Base-by-base conservation (phyloP, 2,797 vertebrate species). In the Mergus octosetaceus region DNA sequence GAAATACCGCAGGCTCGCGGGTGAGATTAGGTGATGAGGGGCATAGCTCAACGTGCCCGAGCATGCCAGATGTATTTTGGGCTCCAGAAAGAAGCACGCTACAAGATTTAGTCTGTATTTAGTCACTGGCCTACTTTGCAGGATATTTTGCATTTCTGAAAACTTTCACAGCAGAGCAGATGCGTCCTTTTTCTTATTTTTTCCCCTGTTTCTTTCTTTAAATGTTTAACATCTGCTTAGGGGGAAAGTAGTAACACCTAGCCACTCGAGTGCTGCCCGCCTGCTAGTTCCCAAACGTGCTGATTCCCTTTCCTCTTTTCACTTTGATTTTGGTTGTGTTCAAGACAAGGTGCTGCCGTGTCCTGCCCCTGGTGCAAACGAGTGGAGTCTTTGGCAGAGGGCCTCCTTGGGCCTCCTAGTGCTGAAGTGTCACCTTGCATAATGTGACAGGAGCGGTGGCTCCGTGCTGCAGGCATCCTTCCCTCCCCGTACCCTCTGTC, bases 61-160 rank as follows among this genome's bases (percentile, higher is more conserved):
- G 91, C 91, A 79, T 88, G 91, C 91, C 96, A 93, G 81, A 87
- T 96, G 18, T 96, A 96, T 97, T 95, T 94, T 94, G 79, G 83
- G 93, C 87, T 91, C 87, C 51, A 91, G 87, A 94, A 95, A 65
- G 91, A 91, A 86, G 43, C 38, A 38, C 43, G 71, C 70, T 92
- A 73, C 71, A 73, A 93, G 82, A 81, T 91, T 95, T 92, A 88
- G 91, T 78, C 95, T 96, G 85, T 95, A 94, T 96, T 96, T 96
- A 96, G 95, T 92, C 82, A 56, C 91, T 93, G 91, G 92, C 92
- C 89, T 91, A 84, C 79, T 96, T 94, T 92, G 91, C 51, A 87
- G 70, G 66, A 84, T 95, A 91, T 93, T 95, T 97, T 69, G 71
- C 75, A 85, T 96, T 95, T 97, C 87, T 95, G 85, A 83, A 85